Evolutionary conservation across 1,140 invertebrate species (phyloP), one percentile per base, ranked within the genome.

Genomic region (Hermetia illucens): DNA sequence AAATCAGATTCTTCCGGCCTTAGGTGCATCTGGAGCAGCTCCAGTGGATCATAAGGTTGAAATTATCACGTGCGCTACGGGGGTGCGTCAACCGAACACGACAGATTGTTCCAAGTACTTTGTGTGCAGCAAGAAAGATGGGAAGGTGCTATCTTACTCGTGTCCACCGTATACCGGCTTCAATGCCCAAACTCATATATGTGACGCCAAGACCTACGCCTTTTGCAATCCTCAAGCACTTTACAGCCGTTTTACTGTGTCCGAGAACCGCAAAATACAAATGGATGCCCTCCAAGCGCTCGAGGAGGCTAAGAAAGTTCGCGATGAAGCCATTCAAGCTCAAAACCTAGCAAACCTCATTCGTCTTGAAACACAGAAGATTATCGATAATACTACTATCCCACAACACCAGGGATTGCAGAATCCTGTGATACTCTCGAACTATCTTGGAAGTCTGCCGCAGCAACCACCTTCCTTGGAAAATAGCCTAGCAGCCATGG

Each of bases 81-180:
- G 61, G 2, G 46, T 64, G n/a, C 53, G 66, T 3, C 52, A 68
- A 21, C 53, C 65, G 3, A 69, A 70, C 49, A 39, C 35, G 12
- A 68, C 65, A 1, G 60, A 68, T 35, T 70, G 68, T 31, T 58
- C 50, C 0, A 65, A 54, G n/a, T 70, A 70, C 40, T 70, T 68
- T 38, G 61, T 57, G 1, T 70, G 68, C 39, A 61, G 62, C 38
- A 61, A 64, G 16, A 58, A 58, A 44, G 56, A 51, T 21, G 58
- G 63, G 16, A 51, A 52, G 30, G 46, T 70, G 0, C 35, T 55
- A 1, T 55, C 63, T 21, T 69, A 67, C 41, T 53, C 55, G 3
- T 70, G 68, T 45, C 66, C 68, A 0, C 44, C 51, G 5, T 55
- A 61, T 13, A 68, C 66, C 0, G 66, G 59, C 0, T 70, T 70